A percentile compares a stretch with the other conserved stretches of the same genome.
phyloP scores from a whole-genome alignment of 2,888 invertebrate species.

The Nymphalis polychloros region DNA sequence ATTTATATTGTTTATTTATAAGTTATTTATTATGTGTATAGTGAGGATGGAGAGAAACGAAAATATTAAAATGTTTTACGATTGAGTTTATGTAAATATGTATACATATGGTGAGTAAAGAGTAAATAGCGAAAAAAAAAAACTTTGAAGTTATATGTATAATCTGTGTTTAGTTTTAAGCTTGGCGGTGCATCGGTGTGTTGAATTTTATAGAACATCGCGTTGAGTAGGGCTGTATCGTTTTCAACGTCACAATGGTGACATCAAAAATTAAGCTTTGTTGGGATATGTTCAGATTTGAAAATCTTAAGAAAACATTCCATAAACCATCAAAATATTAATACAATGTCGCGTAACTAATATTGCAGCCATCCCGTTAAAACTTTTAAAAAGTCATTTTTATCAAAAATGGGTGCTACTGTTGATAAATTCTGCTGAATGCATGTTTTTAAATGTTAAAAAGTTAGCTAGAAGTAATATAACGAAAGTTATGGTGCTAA shows the following conservation, averaged over 20 bases:
- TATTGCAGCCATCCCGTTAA: background rate
- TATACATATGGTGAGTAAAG: constrained; percentile 71
- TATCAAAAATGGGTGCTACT: constrained; percentile 21
- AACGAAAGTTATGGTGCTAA: constrained; percentile 33
- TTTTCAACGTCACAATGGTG: background rate
- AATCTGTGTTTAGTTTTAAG: constrained; percentile 32
- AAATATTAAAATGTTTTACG: constrained; percentile 67
- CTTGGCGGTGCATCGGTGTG: constrained; percentile 34
- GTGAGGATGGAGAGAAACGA: constrained; percentile 62
- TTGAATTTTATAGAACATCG: constrained; percentile 16
- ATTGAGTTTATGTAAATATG: constrained; percentile 74
- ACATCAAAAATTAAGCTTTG: background rate
- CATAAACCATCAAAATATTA: constrained; percentile 2
- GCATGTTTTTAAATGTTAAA: constrained; percentile 12
- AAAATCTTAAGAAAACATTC: constrained; percentile 14
- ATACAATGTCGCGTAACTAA: background rate
- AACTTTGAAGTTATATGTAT: constrained; percentile 35
- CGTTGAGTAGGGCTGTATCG: constrained; percentile 26
- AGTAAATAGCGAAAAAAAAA: constrained; percentile 73
- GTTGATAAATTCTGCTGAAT: constrained; percentile 10
- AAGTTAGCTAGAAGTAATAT: constrained; percentile 11
- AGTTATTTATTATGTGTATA: constrained; percentile 78
- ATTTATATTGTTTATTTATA: constrained; percentile 77
- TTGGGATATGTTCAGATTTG: background rate
- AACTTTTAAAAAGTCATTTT: constrained; percentile 8